Conservation (phyloP, 2,113 vertebrate genomes). For the Aegotheles bennettii region DNA sequence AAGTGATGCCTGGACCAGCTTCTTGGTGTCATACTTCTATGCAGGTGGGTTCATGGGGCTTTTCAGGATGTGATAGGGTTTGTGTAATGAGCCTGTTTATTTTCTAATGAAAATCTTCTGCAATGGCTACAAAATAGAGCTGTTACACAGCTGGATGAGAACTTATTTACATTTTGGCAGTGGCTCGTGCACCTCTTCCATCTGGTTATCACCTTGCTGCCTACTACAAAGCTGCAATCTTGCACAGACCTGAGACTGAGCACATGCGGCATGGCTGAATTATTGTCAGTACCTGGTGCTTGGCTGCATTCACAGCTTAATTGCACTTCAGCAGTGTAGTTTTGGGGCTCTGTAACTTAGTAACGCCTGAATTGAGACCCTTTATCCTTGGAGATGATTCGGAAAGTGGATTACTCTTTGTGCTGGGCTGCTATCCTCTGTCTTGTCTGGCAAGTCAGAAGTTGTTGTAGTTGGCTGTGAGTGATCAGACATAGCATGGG, state of each 20-base stretch:
- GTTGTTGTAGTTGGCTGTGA: neutral
- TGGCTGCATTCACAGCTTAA: neutral
- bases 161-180: conserved; percentile 42
- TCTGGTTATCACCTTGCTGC: conserved; percentile 71
- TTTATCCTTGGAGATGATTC: neutral
- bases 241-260: conserved; percentile 74
- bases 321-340: neutral
- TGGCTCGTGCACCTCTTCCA: conserved; percentile 75
- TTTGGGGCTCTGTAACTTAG: neutral
- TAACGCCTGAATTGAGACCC: neutral
- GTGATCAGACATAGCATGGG: neutral
- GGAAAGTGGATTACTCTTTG: neutral
- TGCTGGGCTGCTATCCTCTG: neutral
- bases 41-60: neutral
- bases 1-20: neutral
- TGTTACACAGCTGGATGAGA: neutral
- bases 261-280: conserved; percentile 72
- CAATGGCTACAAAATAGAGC: neutral
- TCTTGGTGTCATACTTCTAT: neutral
- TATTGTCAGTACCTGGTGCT: neutral
- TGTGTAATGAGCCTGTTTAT: neutral
- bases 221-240: conserved; percentile 73
- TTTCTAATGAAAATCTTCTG: neutral
- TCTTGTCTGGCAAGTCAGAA: neutral
- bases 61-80: neutral